These are phyloP conservation scores for Phrynocephalus vlangalii DNA, from an alignment of 2,797 vertebrate species.

Conservation along the genomic window DNA sequence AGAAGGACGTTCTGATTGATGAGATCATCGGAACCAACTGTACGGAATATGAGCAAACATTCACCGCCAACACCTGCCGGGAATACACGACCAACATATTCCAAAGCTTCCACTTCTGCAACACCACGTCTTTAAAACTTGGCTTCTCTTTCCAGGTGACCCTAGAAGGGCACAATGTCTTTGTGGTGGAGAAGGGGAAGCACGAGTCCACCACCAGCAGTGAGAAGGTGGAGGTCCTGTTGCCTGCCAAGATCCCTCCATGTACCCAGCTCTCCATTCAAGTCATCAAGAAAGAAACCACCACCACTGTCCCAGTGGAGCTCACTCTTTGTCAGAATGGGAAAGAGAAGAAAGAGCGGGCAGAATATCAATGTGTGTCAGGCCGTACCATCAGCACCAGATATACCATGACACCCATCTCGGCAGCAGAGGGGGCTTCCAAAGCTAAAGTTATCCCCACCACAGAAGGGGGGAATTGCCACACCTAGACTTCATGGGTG, in stretches of 20 bases:
- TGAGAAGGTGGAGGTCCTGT: conserved; percentile 60
- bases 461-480: neutral
- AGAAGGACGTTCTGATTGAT: conserved; percentile 70
- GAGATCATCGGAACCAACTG: conserved; percentile 70
- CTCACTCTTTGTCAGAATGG: conserved; percentile 71
- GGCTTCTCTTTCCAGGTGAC: conserved; percentile 70
- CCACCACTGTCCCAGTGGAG: conserved; percentile 52
- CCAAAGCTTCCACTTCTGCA: conserved; percentile 73
- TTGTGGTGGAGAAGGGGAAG: conserved; percentile 67
- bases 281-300: conserved; percentile 68
- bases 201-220: conserved; percentile 60
- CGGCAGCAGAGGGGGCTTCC: fast-evolving
- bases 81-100: conserved; percentile 61
- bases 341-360: conserved; percentile 50
- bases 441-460: neutral
- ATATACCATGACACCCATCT: conserved; percentile 65
- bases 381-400: conserved; percentile 65
- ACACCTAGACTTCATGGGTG: neutral
- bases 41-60: conserved; percentile 54
- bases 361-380: conserved; percentile 66
- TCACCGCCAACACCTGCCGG: conserved; percentile 61
- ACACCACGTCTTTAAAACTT: conserved; percentile 59
- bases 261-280: conserved; percentile 59
- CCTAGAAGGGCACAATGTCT: conserved; percentile 62
- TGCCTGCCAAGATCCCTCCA: conserved; percentile 65